Base-by-base conservation (phyloP, 2,888 invertebrate genomes). In the Papilio elwesi region DNA sequence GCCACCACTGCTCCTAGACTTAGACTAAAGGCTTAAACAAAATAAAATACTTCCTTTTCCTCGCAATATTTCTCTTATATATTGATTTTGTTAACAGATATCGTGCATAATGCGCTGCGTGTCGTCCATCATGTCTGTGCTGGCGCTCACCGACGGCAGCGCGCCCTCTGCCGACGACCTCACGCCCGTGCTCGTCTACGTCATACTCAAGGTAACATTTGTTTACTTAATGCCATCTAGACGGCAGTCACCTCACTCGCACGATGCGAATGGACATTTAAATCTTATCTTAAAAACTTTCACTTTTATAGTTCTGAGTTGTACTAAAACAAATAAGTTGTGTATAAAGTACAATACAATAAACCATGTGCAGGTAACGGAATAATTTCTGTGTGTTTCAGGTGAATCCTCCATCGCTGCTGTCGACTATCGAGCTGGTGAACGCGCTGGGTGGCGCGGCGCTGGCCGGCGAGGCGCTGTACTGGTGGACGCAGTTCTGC, bases 401-500 rank as follows among this genome's bases (percentile, higher is more conserved):
- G 97, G 98, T 98, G 70, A 99, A 99, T 95, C 99, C 99, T 3
- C 97, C 97, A 53, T 97, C 97, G 73, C 94, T 99, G 74, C 95
- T 99, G 74, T 99, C 99, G 12, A 99, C 98, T 47, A 96, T 99
- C 79, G 98, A 99, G 92, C 98, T 98, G 89, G 98, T 99, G 78
- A 97, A 97, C 89, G 98, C 98, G 80, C 98, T 98, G 88, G 98
- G 98, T 84, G 97, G 97, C 72, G 95, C 96, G 78, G 95, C 96
- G 76, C 94, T 99, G 74, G 95, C 95, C 76, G 99, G 99, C 67
- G 98, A 98, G 90, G 98, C 98, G 83, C 96, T 97, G 82, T 99
- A 99, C 92, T 99, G 98, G 97, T 99, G 99, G 99, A 99, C 98
- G 70, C 98, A 99, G 91, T 99, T 99, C 93, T 97, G 97, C 84